A percentile compares a stretch with the other conserved stretches of the same genome.
phyloP scores from a whole-genome alignment of 2,113 vertebrate species.

The Phalacrocorax aristotelis region DNA sequence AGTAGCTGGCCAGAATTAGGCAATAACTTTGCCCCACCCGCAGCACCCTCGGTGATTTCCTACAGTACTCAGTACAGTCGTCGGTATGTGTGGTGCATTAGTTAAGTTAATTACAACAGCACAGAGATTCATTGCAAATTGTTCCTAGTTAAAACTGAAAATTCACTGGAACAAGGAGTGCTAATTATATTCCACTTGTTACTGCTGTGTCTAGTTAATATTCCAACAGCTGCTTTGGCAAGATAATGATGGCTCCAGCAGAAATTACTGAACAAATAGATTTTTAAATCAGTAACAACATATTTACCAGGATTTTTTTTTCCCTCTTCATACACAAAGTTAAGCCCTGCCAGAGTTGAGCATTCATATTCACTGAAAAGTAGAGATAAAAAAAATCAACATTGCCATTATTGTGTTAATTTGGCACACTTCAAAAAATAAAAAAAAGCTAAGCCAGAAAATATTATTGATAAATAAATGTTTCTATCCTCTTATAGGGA shows the following conservation, averaged over 20 bases:
- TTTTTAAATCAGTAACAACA: constrained; percentile 67
- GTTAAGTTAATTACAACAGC: constrained; percentile 68
- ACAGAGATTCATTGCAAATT: constrained; percentile 66
- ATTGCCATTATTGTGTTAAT: constrained; percentile 25
- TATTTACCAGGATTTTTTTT: constrained; percentile 52
- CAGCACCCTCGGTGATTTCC: constrained; percentile 63
- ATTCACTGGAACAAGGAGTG: constrained; percentile 81
- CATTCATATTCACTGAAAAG: constrained; percentile 38
- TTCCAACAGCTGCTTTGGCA: constrained; percentile 72
- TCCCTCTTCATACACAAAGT: constrained; percentile 34
- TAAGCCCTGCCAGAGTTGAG: constrained; percentile 43
- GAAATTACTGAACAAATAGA: constrained; percentile 68
- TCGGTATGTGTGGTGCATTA: constrained; percentile 37
- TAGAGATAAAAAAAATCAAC: constrained; percentile 30
- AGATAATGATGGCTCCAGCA: constrained; percentile 68
- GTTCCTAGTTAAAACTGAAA: constrained; percentile 77
- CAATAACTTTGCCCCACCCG: constrained; percentile 51
- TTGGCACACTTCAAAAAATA: neutral
- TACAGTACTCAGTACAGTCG: constrained; percentile 49
- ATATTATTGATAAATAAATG: neutral
- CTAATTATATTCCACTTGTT: constrained; percentile 74
- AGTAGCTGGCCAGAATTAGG: constrained; percentile 41
- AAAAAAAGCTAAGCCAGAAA: neutral
- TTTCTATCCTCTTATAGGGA: neutral
- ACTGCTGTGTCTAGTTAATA: constrained; percentile 70